Evolutionary conservation across 1,140 invertebrate species (phyloP), one percentile per base, ranked within the genome.

Genomic region (Macrotrachela quadricornifera): DNA sequence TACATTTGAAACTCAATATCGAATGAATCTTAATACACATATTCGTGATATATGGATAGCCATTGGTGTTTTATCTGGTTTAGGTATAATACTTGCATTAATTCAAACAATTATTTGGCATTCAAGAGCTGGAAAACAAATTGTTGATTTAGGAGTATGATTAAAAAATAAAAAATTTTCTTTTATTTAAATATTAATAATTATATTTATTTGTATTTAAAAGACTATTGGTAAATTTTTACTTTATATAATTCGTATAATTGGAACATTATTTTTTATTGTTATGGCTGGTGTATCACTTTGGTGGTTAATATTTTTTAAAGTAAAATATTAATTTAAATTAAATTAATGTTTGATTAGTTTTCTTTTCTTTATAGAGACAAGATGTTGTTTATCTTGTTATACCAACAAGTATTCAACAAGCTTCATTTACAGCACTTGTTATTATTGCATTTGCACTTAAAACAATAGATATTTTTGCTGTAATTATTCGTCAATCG

Each of bases 271-370:
- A 16, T 79, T 85, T 61, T 76, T 82, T 57, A 61, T 78, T 6
- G 74, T 82, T 8, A 72, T 76, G 9, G 73, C 76, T 55, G 71
- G 71, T 51, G 70, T 75, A 10, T 75, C 76, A 55, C 62, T 80
- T 15, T 80, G 79, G 62, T 76, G 76, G 58, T 75, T 80, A 44
- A 66, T 81, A 30, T 78, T 82, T 61, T 84, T 79, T 63, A 84
- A 83, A 64, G 69, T 72, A 58, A 63, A 14, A 46, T 51, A n/a
- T 14, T 49, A 13, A 46, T 15, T 49, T 30, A 12, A 17, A 17
- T n/a, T 10, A 44, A 30, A 56, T 46, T 45, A 37, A 56, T 16
- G 39, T 1, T 13, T 12, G 51, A 16, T 40, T 17, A 38, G 30
- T 13, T 52, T 58, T n/a, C n/a, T 17, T 45, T n/a, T n/a, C n/a